Evolutionary conservation across 1,140 invertebrate genomes (phyloP).

Genomic region (Harlomillsia oculata): DNA sequence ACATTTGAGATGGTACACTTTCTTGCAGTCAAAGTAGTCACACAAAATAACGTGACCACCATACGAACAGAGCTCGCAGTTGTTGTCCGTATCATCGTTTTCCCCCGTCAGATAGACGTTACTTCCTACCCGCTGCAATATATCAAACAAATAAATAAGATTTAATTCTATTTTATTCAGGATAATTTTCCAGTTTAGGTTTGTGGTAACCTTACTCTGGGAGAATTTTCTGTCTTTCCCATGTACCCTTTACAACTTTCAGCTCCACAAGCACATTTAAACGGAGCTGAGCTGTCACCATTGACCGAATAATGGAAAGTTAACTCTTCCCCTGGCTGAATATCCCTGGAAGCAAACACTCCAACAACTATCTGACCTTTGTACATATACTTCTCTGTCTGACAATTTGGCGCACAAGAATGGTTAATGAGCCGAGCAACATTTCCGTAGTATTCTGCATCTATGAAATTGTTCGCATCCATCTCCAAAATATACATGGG

Average conservation of each 20-base stretch:
- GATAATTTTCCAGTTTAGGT: not conserved
- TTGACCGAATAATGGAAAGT: constrained; percentile 28
- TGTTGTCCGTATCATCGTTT: constrained; percentile 17
- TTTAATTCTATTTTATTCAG: constrained; percentile 6
- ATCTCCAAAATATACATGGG: constrained; percentile 29
- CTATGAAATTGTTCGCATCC: constrained; percentile 14
- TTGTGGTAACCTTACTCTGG: no score
- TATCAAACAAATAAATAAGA: not conserved
- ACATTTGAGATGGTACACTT: constrained; percentile 22
- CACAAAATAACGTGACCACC: constrained; percentile 20
- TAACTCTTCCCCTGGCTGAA: constrained; percentile 18
- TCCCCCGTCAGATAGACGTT: no score
- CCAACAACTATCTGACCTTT: constrained; percentile 17
- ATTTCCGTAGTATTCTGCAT: constrained; percentile 30
- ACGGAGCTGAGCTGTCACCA: not conserved
- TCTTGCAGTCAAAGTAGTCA: constrained; percentile 12
- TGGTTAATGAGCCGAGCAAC: constrained; percentile 29
- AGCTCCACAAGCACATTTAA: constrained; percentile 20
- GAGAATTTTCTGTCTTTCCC: no score
- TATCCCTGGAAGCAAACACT: constrained; percentile 18
- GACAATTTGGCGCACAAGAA: constrained; percentile 28
- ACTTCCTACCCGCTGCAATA: not conserved
- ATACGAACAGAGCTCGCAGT: constrained; percentile 19
- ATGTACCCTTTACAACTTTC: constrained; percentile 15
- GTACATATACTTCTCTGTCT: constrained; percentile 13